phyloP scores from a whole-genome alignment of 1,140 invertebrate genomes.

The Teleopsis dalmanni region DNA sequence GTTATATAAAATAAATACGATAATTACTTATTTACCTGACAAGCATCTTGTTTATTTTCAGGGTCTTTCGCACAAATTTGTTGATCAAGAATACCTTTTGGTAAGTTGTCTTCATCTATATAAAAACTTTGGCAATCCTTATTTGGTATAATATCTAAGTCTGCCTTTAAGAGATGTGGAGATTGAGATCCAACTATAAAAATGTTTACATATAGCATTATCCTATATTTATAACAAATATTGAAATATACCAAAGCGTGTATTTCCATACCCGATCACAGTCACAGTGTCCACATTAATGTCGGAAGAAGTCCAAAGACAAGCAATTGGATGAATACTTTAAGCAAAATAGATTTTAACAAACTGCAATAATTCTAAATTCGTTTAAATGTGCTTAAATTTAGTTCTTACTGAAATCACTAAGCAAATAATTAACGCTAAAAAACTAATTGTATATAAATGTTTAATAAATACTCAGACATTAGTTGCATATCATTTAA shows the following conservation, averaged over 20 bases:
- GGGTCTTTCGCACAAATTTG: slow-evolving; percentile 54
- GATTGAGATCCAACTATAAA: background rate
- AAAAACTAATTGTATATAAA: too few relatives aligned
- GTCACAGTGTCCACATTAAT: background rate
- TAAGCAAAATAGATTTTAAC: too few relatives aligned
- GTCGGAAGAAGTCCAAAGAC: background rate
- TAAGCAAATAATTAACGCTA: too few relatives aligned
- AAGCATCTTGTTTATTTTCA: slow-evolving; percentile 53
- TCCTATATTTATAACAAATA: background rate
- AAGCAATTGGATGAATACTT: too few relatives aligned
- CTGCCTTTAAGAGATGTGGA: slow-evolving; percentile 20
- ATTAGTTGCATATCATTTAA: too few relatives aligned
- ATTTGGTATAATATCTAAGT: slow-evolving; percentile 16
- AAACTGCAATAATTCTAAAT: too few relatives aligned
- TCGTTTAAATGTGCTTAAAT: too few relatives aligned
- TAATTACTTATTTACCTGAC: slow-evolving; percentile 48
- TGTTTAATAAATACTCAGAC: too few relatives aligned
- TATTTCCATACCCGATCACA: slow-evolving; percentile 4
- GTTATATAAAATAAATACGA: background rate
- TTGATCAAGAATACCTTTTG: slow-evolving; percentile 33
- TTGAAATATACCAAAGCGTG: background rate
- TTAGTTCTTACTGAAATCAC: too few relatives aligned
- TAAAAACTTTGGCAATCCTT: slow-evolving; percentile 24
- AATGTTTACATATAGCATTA: too few relatives aligned
- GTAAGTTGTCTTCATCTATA: slow-evolving; percentile 12